These are phyloP conservation scores for Caenorhabditis sulstoni DNA, from an alignment of 2,888 invertebrate species.

Conservation along the genomic window DNA sequence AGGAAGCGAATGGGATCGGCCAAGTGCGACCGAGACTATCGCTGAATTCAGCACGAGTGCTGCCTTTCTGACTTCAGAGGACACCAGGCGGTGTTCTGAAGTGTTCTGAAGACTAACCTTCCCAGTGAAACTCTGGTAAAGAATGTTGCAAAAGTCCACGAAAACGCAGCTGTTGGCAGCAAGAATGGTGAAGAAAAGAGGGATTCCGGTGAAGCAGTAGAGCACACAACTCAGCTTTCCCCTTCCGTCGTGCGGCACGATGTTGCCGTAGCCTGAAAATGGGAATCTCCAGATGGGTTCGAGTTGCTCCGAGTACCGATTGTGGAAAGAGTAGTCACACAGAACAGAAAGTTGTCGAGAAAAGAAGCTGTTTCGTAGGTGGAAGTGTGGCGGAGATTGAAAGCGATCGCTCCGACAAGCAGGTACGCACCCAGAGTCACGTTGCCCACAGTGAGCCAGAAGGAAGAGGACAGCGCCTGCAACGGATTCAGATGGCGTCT, in stretches of 20 bases:
- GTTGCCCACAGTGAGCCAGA: constrained; percentile 63
- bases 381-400: constrained; percentile 53
- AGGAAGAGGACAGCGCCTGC: constrained; percentile 51
- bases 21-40: no score
- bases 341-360: constrained; percentile 59
- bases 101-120: constrained; percentile 20
- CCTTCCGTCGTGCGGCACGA: constrained; percentile 55
- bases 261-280: constrained; percentile 71
- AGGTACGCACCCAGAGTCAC: constrained; percentile 59
- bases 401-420: constrained; percentile 65
- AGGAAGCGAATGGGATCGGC: no score
- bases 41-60: no score
- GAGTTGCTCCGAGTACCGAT: constrained; percentile 60
- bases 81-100: no score
- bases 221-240: constrained; percentile 64
- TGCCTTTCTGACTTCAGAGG: no score
- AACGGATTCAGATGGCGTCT: background rate
- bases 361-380: constrained; percentile 22
- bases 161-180: constrained; percentile 70
- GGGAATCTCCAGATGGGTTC: background rate
- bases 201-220: constrained; percentile 73
- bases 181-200: constrained; percentile 71
- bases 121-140: constrained; percentile 35
- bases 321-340: constrained; percentile 72
- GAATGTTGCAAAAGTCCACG: constrained; percentile 69